These are phyloP conservation scores for Brachirus orientalis DNA, from an alignment of 2,113 vertebrate genomes.

Conservation along the genomic window DNA sequence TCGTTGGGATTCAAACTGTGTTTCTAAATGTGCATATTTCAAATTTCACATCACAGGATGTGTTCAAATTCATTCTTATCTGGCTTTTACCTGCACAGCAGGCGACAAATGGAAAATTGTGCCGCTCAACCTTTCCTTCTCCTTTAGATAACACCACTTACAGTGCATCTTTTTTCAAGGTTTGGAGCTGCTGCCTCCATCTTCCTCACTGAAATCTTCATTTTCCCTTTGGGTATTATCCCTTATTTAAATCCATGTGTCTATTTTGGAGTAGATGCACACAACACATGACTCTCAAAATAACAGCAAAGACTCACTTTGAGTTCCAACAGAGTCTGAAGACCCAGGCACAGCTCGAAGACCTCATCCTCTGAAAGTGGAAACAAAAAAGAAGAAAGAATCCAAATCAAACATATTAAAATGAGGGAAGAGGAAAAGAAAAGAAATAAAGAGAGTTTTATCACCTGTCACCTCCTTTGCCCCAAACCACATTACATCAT, in stretches of 20 bases:
- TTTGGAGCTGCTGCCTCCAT: too few relatives aligned
- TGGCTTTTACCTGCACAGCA: slow-evolving; percentile 29
- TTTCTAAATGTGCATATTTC: slow-evolving; percentile 34
- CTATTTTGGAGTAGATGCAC: background rate
- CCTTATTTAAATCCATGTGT: background rate
- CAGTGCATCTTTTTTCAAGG: too few relatives aligned
- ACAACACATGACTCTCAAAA: background rate
- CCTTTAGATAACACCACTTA: too few relatives aligned
- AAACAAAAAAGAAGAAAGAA: slow-evolving; percentile 10
- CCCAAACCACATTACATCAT: slow-evolving; percentile 17
- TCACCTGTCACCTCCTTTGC: too few relatives aligned
- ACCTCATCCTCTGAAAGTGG: slow-evolving; percentile 84
- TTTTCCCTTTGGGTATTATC: too few relatives aligned
- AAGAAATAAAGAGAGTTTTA: too few relatives aligned
- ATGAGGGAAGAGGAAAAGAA: too few relatives aligned
- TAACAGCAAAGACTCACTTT: slow-evolving; percentile 84
- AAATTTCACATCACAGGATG: slow-evolving; percentile 4
- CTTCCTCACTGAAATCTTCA: too few relatives aligned
- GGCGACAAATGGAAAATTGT: background rate
- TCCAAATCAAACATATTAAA: too few relatives aligned
- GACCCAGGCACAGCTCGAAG: slow-evolving; percentile 89
- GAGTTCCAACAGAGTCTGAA: slow-evolving; percentile 90
- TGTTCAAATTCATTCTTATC: slow-evolving; percentile 15
- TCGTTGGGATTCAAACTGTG: slow-evolving; percentile 12
- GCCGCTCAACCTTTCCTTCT: too few relatives aligned